Evolutionary conservation across 1,140 invertebrate genomes (phyloP).

Genomic region (Lepidostoma basale): DNA sequence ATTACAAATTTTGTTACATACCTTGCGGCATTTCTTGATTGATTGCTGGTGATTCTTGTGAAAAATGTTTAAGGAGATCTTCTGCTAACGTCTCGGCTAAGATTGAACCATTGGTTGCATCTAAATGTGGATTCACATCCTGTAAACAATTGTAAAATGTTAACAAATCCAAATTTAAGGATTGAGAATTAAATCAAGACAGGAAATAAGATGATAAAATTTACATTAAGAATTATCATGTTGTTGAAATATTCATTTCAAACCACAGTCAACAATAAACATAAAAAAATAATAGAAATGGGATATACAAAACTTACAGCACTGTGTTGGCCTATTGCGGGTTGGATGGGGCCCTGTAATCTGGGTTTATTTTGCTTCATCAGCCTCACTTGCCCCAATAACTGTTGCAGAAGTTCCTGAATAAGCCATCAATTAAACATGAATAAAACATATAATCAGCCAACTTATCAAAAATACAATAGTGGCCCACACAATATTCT

Average conservation of each 20-base stretch:
- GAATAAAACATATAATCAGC: no score
- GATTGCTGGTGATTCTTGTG: constrained; percentile 70
- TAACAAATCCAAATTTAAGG: no score
- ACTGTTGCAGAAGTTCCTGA: constrained; percentile 67
- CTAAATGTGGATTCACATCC: constrained; percentile 37
- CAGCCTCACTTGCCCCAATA: constrained; percentile 78
- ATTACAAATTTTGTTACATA: no score
- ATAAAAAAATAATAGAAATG: not conserved
- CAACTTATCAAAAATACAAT: no score
- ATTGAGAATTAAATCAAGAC: no score
- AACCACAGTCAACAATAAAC: no score
- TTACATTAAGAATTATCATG: no score
- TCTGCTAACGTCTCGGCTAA: constrained; percentile 81
- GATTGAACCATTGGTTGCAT: constrained; percentile 53
- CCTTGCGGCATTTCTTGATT: constrained; percentile 64
- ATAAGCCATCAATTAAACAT: no score
- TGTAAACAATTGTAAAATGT: no score
- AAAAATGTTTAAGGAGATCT: constrained; percentile 82
- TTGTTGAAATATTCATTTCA: no score
- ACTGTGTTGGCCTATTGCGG: not conserved
- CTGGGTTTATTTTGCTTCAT: constrained; percentile 70
- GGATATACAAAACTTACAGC: constrained; percentile 1
- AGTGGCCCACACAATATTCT: no score
- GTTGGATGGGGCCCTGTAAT: constrained; percentile 18
- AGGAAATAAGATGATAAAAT: no score